Evolutionary conservation across 2,797 vertebrate genomes (phyloP).

Genomic region (Spea hammondii): DNA sequence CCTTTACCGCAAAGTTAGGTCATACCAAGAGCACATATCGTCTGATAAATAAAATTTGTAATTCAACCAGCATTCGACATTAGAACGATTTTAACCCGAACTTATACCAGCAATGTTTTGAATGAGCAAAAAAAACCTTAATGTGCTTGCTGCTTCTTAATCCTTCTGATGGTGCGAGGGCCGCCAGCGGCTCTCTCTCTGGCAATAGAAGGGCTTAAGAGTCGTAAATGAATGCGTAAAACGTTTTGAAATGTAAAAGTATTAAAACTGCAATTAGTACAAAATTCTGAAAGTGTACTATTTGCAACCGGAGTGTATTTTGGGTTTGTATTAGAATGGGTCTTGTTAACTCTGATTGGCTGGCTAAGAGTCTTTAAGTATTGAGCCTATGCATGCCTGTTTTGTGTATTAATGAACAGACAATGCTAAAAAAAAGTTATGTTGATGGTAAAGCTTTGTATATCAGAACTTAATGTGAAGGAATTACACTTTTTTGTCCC

Average conservation of each 20-base stretch:
- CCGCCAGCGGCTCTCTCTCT: not conserved
- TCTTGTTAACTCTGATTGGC: conserved; percentile 14
- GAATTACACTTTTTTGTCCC: conserved; percentile 9
- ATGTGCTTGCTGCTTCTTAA: not conserved
- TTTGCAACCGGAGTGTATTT: conserved; percentile 27
- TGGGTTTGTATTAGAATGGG: conserved; percentile 26
- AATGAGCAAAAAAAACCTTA: not conserved
- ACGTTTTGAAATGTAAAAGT: conserved; percentile 23
- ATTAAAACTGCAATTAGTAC: conserved; percentile 17
- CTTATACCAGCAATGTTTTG: conserved; percentile 32
- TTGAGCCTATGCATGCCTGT: conserved; percentile 36
- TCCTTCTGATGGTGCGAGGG: not conserved
- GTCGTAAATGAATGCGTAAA: not conserved
- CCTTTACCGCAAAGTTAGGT: not conserved
- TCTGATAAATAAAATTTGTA: conserved; percentile 7
- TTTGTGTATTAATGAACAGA: conserved; percentile 26
- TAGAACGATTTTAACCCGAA: not conserved
- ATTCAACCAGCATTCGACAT: conserved; percentile 37
- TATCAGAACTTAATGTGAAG: conserved; percentile 19
- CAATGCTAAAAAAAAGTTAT: conserved; percentile 15
- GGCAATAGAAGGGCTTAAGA: not conserved
- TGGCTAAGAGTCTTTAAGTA: conserved; percentile 25
- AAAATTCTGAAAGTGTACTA: conserved; percentile 13
- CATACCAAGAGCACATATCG: conserved; percentile 28
- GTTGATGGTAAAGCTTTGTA: conserved; percentile 36